Evolutionary conservation across 2,888 invertebrate genomes (phyloP).

Genomic region (Stomorhina lunata): DNA sequence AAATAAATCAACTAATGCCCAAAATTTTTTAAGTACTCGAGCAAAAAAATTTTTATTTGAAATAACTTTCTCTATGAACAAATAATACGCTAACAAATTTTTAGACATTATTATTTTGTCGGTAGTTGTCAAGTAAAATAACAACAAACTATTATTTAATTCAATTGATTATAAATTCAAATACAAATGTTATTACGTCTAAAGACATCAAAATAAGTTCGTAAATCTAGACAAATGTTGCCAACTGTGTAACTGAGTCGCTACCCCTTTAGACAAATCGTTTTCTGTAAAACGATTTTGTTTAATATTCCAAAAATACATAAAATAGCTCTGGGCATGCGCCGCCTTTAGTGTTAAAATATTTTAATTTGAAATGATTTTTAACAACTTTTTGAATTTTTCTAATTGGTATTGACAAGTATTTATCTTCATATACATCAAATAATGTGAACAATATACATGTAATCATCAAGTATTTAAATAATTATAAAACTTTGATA

Average conservation of each 20-base stretch:
- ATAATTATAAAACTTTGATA: no score
- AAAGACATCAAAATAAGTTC: no score
- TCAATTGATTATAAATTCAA: background rate
- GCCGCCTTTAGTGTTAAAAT: background rate
- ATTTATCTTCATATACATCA: background rate
- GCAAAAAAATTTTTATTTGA: background rate
- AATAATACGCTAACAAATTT: conserved; percentile 11
- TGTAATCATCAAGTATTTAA: background rate
- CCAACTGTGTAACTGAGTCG: no score
- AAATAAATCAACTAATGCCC: no score
- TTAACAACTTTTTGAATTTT: background rate
- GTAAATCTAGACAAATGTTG: no score
- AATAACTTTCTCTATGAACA: conserved; percentile 35
- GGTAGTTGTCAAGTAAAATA: background rate
- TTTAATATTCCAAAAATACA: background rate
- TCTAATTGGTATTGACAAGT: conserved; percentile 17
- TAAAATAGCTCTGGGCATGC: background rate
- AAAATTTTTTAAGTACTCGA: background rate
- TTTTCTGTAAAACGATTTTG: background rate
- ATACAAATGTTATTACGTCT: background rate
- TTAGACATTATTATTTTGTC: conserved; percentile 2
- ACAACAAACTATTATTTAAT: background rate
- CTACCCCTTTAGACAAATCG: background rate
- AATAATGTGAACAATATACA: background rate
- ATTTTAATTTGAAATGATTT: background rate